Base-by-base conservation (phyloP, 2,888 invertebrate species). In the Biston betularia region DNA sequence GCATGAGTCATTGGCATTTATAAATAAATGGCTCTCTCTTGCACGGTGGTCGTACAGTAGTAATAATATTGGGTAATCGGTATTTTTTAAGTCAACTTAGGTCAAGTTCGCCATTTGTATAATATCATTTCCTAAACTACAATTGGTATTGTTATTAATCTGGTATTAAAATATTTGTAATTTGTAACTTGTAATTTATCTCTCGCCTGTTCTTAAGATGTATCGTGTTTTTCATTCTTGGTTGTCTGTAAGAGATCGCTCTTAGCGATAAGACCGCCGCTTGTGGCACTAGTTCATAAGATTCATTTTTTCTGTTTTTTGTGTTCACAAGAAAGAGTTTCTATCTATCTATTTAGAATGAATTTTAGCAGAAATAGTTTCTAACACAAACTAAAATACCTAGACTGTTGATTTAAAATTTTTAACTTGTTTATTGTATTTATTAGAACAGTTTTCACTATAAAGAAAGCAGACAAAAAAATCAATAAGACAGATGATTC, bases 91-190 rank as follows among this genome's bases (percentile, higher is more conserved):
- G 38, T 61, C 65, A 58, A 66, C 86, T 80, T 85, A 85, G 88
- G 88, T 89, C 88, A 89, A 84, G 86, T 85, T 77, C 85, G 73
- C 72, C 71, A 69, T 69, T 63, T 62, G 7, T 8, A 12, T 12
- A 24, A 56, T 34, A 45, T 33, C 24, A 33, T 33, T 44, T 55
- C 12, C n/a, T n/a, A 12, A 34, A 34, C 34, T 8, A 55, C 8
- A 34, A 57, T 14, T 55, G 11, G 38, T 33, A 54, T 7, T 35
- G 7, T n/a, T n/a, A n/a, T n/a, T n/a, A n/a, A n/a, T n/a, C n/a
- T n/a, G n/a, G n/a, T n/a, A n/a, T n/a, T n/a, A n/a, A n/a, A n/a
- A n/a, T n/a, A n/a, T n/a, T n/a, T n/a, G n/a, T n/a, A n/a, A n/a
- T n/a, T n/a, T n/a, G n/a, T n/a, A n/a, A n/a, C n/a, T n/a, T n/a